phyloP scores from a whole-genome alignment of 2,113 vertebrate genomes.

The Colius striatus region DNA sequence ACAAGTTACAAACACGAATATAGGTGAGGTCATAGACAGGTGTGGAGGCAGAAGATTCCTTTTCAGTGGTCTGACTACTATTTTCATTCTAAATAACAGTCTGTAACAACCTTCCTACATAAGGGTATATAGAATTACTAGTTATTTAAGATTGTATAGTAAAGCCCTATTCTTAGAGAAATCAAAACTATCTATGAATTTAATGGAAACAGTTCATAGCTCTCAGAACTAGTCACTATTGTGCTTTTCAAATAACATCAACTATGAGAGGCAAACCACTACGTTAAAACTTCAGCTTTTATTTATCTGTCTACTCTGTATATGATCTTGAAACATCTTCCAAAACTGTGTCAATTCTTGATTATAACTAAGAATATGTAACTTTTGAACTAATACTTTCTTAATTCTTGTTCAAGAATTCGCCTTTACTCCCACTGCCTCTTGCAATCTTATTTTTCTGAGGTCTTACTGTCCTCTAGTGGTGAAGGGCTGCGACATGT shows the following conservation, averaged over 20 bases:
- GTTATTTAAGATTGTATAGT: not conserved
- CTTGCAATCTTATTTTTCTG: not conserved
- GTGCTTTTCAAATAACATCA: not conserved
- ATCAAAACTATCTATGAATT: not conserved
- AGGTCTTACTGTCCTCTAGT: slow-evolving; percentile 69
- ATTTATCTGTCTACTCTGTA: not conserved
- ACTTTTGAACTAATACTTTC: not conserved
- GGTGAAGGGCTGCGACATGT: not conserved
- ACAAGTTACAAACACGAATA: not conserved
- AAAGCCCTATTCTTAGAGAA: not conserved
- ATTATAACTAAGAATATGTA: not conserved
- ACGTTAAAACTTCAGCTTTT: not conserved
- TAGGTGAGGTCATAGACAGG: not conserved
- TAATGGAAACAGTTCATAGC: not conserved
- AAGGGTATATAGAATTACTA: not conserved
- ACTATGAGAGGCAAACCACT: not conserved
- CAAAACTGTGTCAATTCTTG: not conserved
- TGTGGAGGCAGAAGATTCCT: not conserved
- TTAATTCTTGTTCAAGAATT: not conserved
- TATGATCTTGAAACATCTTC: not conserved
- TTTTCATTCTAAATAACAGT: not conserved
- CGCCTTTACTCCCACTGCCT: not conserved
- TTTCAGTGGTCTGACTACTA: not conserved
- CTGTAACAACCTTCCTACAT: not conserved
- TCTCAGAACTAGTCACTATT: not conserved